Evolutionary conservation across 2,888 invertebrate species (phyloP).

Genomic region (Mythimna vitellina): DNA sequence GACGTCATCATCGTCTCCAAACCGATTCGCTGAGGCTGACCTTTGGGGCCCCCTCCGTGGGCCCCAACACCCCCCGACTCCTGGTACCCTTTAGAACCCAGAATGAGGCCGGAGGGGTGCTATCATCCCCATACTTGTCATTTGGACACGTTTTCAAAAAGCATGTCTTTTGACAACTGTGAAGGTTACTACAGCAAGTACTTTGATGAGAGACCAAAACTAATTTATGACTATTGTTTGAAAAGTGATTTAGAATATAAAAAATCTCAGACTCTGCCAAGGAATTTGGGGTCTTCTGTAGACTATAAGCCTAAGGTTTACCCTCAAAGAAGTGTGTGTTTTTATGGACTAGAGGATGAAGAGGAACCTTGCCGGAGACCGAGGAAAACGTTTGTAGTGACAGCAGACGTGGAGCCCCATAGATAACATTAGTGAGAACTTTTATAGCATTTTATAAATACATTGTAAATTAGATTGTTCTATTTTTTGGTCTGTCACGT

Average conservation of each 20-base stretch:
- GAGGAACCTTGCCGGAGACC: conserved; percentile 57
- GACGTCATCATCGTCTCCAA: conserved; percentile 95
- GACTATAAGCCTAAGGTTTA: conserved; percentile 77
- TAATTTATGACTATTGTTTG: conserved; percentile 84
- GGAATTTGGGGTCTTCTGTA: conserved; percentile 81
- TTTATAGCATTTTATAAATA: conserved; percentile 61
- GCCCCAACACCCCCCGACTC: conserved; percentile 84
- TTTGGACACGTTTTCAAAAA: conserved; percentile 76
- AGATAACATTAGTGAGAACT: conserved; percentile 80
- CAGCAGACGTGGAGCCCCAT: conserved; percentile 82
- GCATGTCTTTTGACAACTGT: conserved; percentile 79
- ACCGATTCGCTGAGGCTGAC: conserved; percentile 90
- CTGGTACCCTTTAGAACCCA: conserved; percentile 78
- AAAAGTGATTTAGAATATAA: conserved; percentile 83
- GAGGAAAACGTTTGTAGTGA: conserved; percentile 78
- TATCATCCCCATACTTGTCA: conserved; percentile 73
- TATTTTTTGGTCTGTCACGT: conserved; percentile 26
- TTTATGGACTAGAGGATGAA: conserved; percentile 78
- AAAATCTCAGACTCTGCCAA: conserved; percentile 82
- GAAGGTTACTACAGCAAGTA: conserved; percentile 85
- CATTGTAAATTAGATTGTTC: conserved; percentile 13
- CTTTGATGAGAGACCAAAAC: conserved; percentile 81
- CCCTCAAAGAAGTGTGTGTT: conserved; percentile 82
- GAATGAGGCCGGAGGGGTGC: conserved; percentile 82
- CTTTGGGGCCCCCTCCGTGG: conserved; percentile 87